Percentiles rank a stretch among this genome's conserved stretches.
Evolutionary conservation across 2,888 invertebrate species (phyloP).

Genomic region (Temnothorax ravouxi): DNA sequence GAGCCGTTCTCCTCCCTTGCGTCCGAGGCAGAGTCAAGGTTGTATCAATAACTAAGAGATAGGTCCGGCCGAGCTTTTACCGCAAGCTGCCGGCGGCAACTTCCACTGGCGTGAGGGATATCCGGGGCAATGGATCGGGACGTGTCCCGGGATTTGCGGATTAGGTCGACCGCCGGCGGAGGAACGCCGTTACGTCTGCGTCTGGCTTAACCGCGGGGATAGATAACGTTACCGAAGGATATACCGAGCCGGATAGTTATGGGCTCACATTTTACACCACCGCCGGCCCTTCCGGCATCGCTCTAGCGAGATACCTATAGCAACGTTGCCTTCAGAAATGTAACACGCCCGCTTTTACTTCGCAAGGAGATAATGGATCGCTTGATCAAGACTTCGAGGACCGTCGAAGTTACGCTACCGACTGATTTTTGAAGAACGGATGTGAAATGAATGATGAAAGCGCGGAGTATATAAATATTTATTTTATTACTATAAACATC

Average conservation of each 20-base stretch:
- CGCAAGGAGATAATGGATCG: constrained; percentile 50
- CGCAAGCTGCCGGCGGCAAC: constrained; percentile 46
- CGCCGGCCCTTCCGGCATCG: constrained; percentile 23
- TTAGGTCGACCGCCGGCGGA: constrained; percentile 67
- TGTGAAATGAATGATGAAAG: not conserved
- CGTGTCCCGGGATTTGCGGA: constrained; percentile 76
- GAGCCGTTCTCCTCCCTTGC: not conserved
- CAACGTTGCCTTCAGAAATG: constrained; percentile 4
- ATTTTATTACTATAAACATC: not conserved
- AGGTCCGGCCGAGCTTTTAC: constrained; percentile 46
- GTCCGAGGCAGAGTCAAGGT: constrained; percentile 49
- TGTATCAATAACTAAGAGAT: constrained; percentile 60
- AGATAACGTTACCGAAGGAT: constrained; percentile 73
- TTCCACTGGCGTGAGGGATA: constrained; percentile 61
- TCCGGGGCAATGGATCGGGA: constrained; percentile 72
- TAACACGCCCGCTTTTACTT: constrained; percentile 31
- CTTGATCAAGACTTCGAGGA: constrained; percentile 26
- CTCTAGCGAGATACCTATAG: not conserved
- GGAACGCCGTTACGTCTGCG: constrained; percentile 69
- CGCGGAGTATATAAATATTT: not conserved
- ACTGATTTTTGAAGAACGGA: constrained; percentile 23
- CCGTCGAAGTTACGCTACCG: constrained; percentile 10
- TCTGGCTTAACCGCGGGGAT: constrained; percentile 74
- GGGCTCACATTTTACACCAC: constrained; percentile 63
- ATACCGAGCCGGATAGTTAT: constrained; percentile 69